Conservation (phyloP, 2,797 vertebrate species). For the Lates japonicus region DNA sequence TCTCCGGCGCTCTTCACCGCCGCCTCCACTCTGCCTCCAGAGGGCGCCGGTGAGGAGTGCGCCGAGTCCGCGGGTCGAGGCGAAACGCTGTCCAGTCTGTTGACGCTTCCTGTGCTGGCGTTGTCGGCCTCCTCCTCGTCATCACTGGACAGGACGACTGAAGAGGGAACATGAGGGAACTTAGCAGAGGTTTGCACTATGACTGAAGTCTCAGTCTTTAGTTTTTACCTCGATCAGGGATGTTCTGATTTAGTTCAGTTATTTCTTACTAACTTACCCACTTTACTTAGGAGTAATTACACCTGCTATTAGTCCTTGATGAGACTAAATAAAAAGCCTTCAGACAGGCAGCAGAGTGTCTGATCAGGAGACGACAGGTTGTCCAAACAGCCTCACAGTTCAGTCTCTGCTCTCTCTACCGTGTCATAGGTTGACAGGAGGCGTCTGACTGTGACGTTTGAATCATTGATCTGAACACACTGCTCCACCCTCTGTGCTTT, state of each 20-base stretch:
- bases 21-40: conserved; percentile 93
- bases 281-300: not conserved
- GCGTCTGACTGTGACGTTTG: not conserved
- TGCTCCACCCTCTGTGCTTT: not conserved
- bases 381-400: not conserved
- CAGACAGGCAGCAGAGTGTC: not conserved
- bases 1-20: conserved; percentile 89
- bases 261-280: not conserved
- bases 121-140: conserved; percentile 90
- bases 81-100: conserved; percentile 91
- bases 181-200: not conserved
- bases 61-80: conserved; percentile 93
- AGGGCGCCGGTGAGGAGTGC: conserved; percentile 93
- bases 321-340: not conserved
- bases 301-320: not conserved
- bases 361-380: not conserved
- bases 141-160: conserved; percentile 96
- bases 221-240: too few species aligned
- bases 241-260: not conserved
- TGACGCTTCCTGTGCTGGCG: conserved; percentile 89
- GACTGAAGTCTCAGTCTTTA: too few species aligned
- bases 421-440: not conserved
- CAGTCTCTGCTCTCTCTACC: not conserved
- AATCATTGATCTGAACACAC: not conserved
- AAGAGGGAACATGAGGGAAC: conserved; percentile 36